phyloP scores from a whole-genome alignment of 2,113 vertebrate species.

The Mionectes macconnelli region DNA sequence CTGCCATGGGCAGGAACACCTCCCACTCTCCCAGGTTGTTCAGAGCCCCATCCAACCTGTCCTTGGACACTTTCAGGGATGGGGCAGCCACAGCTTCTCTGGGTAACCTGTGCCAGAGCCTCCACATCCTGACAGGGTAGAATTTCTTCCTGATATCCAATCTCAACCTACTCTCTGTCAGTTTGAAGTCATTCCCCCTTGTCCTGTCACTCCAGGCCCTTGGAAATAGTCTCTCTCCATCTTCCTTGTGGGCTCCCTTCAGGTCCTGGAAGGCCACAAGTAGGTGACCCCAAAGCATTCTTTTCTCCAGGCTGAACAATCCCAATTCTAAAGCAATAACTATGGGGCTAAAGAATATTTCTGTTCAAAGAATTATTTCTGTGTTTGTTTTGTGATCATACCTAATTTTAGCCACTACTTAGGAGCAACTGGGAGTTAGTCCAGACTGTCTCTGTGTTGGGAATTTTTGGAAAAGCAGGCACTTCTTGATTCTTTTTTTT shows the following conservation, averaged over 20 bases:
- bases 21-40: not conserved
- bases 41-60: not conserved
- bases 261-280: fast-evolving
- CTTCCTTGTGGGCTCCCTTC: not conserved
- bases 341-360: not conserved
- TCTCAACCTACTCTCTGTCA: fast-evolving
- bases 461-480: not conserved
- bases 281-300: not conserved
- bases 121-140: not conserved
- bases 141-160: not conserved
- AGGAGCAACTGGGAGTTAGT: not conserved
- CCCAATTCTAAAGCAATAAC: not conserved
- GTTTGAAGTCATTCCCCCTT: not conserved
- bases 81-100: not conserved
- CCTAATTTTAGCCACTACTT: not conserved
- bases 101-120: not conserved
- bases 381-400: not conserved
- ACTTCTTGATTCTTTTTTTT: not conserved
- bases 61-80: fast-evolving
- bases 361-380: not conserved
- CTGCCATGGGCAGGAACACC: not conserved
- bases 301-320: not conserved
- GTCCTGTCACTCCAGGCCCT: not conserved
- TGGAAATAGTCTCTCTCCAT: not conserved
- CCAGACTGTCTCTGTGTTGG: not conserved